Percentiles rank a stretch among this genome's conserved stretches.
Conservation (phyloP, 2,113 vertebrate species). For the Danio rerio region GRCz12tu NC_133182.1:24305001-24305500, state of each 20-base stretch:
- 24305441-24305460: constrained; percentile 95
- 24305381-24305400: constrained; percentile 90
- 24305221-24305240: constrained; percentile 91
- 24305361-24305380: constrained; percentile 89
- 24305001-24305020: constrained; percentile 60
- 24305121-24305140: not conserved
- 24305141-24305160: not conserved
- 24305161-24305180: not conserved
- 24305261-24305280: constrained; percentile 91
- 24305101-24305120: not conserved
- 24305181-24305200: constrained; percentile 42
- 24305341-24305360: constrained; percentile 89
- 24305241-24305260: constrained; percentile 92
- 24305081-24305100: constrained; percentile 97
- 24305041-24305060: constrained; percentile 74
- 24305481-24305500: not conserved
- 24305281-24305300: constrained; percentile 87
- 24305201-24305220: constrained; percentile 81
- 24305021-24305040: constrained; percentile 84
- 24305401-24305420: constrained; percentile 89
- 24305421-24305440: constrained; percentile 91
- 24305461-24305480: not conserved
- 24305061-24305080: constrained; percentile 95
- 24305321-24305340: constrained; percentile 89
- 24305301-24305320: constrained; percentile 90